These are phyloP conservation scores for Atrichornis clamosus DNA, from an alignment of 2,113 vertebrate genomes.

Conservation along the genomic window DNA sequence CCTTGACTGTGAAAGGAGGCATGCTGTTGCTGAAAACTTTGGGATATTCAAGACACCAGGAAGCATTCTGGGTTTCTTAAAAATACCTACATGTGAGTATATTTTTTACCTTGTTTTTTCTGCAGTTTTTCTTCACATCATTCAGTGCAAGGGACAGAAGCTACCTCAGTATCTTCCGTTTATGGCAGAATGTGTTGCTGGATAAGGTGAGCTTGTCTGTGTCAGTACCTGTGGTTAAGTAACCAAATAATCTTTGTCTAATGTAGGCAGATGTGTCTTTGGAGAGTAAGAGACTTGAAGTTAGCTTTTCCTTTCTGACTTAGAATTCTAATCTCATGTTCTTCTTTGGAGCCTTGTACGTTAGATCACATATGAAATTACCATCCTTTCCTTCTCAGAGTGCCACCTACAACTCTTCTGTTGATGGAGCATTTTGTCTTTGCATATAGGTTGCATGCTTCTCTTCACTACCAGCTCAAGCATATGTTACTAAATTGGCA, in stretches of 20 bases:
- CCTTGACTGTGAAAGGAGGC: not conserved
- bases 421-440: not conserved
- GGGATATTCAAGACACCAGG: not conserved
- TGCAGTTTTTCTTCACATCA: slow-evolving; percentile 91
- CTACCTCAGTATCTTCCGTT: slow-evolving; percentile 85
- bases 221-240: not conserved
- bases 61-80: not conserved
- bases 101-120: not conserved
- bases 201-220: slow-evolving; percentile 79
- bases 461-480: not conserved
- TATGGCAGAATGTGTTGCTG: slow-evolving; percentile 92
- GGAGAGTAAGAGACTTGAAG: not conserved
- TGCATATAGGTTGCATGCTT: not conserved
- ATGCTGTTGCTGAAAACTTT: not conserved
- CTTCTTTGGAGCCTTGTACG: not conserved
- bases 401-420: not conserved
- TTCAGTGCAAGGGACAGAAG: slow-evolving; percentile 91
- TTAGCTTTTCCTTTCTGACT: not conserved
- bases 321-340: not conserved
- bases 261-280: not conserved
- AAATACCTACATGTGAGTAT: not conserved
- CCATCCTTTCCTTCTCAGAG: not conserved
- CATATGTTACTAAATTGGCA: not conserved
- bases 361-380: not conserved
- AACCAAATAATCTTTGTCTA: not conserved